Evolutionary conservation across 2,113 vertebrate genomes (phyloP).

Genomic region (Upupa epops): DNA sequence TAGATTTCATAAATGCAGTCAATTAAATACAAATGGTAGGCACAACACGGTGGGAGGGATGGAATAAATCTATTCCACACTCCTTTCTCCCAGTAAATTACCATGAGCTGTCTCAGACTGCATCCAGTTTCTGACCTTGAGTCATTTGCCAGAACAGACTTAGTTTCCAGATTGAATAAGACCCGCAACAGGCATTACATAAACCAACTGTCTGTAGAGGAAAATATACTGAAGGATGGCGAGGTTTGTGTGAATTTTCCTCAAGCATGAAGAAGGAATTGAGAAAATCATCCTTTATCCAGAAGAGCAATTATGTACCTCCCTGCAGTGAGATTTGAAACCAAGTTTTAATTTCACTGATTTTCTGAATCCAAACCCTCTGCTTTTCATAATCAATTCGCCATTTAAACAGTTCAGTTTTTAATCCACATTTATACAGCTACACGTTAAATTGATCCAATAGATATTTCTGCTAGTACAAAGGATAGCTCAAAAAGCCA

Average conservation of each 20-base stretch:
- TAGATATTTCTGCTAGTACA: background rate
- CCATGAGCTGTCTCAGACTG: background rate
- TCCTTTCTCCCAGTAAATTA: background rate
- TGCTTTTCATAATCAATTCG: background rate
- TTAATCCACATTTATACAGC: background rate
- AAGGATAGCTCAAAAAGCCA: background rate
- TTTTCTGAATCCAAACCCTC: background rate
- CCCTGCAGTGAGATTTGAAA: background rate
- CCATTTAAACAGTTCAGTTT: background rate
- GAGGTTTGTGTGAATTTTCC: background rate
- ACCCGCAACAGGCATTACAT: background rate
- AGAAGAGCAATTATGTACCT: background rate
- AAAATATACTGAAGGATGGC: background rate
- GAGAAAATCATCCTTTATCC: background rate
- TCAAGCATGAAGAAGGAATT: background rate
- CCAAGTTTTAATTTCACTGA: background rate
- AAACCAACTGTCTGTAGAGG: background rate
- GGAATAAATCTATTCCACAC: background rate
- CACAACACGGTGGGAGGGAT: accelerated
- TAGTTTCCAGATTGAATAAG: background rate
- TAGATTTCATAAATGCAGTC: background rate
- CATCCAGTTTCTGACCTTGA: background rate
- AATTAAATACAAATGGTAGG: background rate
- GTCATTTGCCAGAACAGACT: background rate
- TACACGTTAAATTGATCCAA: background rate